Evolutionary conservation across 2,888 invertebrate genomes (phyloP).

Genomic region (Unio delphinus): DNA sequence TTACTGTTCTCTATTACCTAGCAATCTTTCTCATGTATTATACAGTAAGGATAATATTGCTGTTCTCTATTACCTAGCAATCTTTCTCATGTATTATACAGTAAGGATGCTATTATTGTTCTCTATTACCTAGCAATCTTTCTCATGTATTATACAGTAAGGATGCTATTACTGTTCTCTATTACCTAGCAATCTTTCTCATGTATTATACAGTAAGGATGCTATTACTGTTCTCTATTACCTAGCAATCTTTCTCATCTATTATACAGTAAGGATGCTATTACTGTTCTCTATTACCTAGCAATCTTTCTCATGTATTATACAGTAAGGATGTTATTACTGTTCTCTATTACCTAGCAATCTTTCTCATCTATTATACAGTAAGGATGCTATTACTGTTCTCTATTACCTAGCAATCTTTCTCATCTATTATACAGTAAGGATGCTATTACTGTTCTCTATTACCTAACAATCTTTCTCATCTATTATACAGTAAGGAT

Average conservation of each 20-base stretch:
- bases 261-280: too few relatives aligned
- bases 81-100: constrained; percentile 81
- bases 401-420: constrained; percentile 85
- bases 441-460: too few relatives aligned
- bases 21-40: too few relatives aligned
- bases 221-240: too few relatives aligned
- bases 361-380: constrained; percentile 77
- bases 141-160: constrained; percentile 68
- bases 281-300: constrained; percentile 75
- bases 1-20: too few relatives aligned
- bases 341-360: constrained; percentile 79
- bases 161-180: background rate
- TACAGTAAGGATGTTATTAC: background rate
- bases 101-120: background rate
- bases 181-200: constrained; percentile 88
- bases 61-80: constrained; percentile 79
- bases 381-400: background rate
- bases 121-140: constrained; percentile 85
- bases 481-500: too few relatives aligned
- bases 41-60: background rate
- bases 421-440: constrained; percentile 69
- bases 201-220: too few relatives aligned
- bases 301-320: constrained; percentile 85
- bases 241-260: too few relatives aligned
- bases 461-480: too few relatives aligned